phyloP scores from a whole-genome alignment of 2,888 invertebrate genomes.

The Schrankia costaestrigalis region DNA sequence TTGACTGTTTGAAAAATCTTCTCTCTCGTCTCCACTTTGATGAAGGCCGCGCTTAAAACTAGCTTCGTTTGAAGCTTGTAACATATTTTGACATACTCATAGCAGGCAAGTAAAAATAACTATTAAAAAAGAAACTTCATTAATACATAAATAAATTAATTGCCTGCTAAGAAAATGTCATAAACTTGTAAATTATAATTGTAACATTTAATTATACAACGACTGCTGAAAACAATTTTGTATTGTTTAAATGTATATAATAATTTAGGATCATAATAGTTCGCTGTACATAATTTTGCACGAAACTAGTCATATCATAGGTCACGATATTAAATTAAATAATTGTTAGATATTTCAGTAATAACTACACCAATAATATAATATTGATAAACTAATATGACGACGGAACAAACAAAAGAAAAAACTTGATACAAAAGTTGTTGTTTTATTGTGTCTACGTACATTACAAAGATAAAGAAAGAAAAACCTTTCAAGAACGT shows the following conservation, averaged over 20 bases:
- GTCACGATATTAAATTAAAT: conserved; percentile 29
- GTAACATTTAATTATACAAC: conserved; percentile 36
- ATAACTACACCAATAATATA: not conserved
- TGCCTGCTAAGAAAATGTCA: conserved; percentile 2
- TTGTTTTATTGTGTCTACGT: too few species aligned
- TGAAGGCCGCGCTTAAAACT: too few species aligned
- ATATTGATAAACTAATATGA: not conserved
- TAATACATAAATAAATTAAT: not conserved
- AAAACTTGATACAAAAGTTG: too few species aligned
- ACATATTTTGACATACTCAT: too few species aligned
- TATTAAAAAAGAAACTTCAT: too few species aligned
- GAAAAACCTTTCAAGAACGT: too few species aligned
- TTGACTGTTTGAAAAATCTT: too few species aligned
- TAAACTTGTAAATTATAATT: conserved; percentile 34
- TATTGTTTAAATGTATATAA: conserved; percentile 32
- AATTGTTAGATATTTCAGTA: conserved; percentile 15
- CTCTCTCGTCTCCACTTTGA: too few species aligned
- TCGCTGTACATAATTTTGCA: conserved; percentile 67
- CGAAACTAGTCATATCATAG: conserved; percentile 62
- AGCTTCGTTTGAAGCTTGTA: too few species aligned
- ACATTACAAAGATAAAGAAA: too few species aligned
- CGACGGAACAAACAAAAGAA: not conserved
- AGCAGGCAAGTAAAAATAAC: too few species aligned
- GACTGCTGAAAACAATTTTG: conserved; percentile 39
- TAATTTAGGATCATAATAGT: conserved; percentile 23